A percentile compares a stretch with the other conserved stretches of the same genome.
Conservation (phyloP, 1,140 invertebrate genomes). For the Sitobion miscanthi region DNA sequence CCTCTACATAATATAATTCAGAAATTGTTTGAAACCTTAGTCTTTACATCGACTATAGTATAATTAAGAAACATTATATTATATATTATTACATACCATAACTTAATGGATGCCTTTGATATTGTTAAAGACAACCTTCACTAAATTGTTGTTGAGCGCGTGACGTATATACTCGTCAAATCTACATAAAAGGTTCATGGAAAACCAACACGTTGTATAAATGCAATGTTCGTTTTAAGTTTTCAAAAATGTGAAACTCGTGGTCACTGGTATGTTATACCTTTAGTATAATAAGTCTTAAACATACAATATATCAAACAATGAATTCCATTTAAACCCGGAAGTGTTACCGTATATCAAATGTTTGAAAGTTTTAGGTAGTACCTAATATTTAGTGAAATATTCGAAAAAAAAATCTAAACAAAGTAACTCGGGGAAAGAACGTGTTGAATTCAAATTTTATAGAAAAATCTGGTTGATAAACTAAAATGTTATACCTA, state of each 20-base stretch:
- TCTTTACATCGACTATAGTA: neutral
- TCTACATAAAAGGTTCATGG: neutral
- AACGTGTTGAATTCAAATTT: neutral
- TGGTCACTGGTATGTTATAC: neutral
- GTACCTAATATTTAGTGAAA: neutral
- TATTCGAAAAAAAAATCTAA: neutral
- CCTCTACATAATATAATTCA: neutral
- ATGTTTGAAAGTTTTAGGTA: neutral
- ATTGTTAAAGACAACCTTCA: neutral
- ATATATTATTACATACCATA: neutral
- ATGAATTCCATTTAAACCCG: neutral
- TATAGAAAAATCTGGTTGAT: neutral
- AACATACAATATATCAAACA: neutral
- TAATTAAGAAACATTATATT: neutral
- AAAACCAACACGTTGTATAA: neutral
- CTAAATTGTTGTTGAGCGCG: neutral
- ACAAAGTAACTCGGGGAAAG: no score
- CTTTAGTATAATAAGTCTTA: no score
- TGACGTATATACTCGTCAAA: neutral
- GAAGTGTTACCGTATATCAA: neutral
- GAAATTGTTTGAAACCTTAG: neutral
- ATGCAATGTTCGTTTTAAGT: neutral
- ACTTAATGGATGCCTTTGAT: neutral
- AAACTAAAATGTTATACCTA: neutral
- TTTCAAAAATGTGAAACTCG: neutral